Percentiles rank a stretch among this genome's conserved stretches.
These are phyloP conservation scores for Aptenodytes patagonicus DNA, from an alignment of 2,113 vertebrate genomes.

Conservation along the genomic window DNA sequence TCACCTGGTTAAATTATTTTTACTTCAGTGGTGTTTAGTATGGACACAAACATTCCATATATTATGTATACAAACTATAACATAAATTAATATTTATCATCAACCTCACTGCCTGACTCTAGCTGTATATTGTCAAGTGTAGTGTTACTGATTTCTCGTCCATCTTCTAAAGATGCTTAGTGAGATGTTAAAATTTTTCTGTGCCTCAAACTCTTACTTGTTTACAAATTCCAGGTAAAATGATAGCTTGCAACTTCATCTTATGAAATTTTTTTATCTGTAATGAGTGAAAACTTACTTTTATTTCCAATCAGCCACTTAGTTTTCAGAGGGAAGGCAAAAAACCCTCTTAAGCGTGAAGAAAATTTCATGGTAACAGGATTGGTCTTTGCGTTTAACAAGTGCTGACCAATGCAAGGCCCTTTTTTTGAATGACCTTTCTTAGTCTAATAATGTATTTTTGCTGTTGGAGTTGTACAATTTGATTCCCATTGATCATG, in stretches of 20 bases:
- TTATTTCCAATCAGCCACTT: neutral
- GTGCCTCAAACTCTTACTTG: neutral
- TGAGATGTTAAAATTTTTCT: neutral
- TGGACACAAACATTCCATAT: neutral
- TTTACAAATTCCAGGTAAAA: neutral
- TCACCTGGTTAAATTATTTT: neutral
- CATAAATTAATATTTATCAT: neutral
- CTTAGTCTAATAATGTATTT: neutral
- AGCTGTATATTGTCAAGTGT: neutral
- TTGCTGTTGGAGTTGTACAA: neutral
- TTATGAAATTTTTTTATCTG: neutral
- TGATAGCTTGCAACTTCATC: neutral
- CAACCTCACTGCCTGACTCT: neutral
- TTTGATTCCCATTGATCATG: neutral
- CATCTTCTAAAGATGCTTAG: neutral
- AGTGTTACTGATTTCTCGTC: neutral
- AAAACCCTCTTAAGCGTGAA: neutral
- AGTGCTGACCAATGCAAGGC: neutral
- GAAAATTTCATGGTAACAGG: neutral
- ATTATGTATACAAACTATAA: neutral
- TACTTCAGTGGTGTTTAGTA: neutral
- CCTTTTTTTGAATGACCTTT: neutral
- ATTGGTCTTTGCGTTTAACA: neutral
- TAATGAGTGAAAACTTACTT: neutral
- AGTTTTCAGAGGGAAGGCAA: neutral